A percentile compares a stretch with the other conserved stretches of the same genome.
Conservation (phyloP, 2,797 vertebrate genomes). For the Neoniphon sammara region DNA sequence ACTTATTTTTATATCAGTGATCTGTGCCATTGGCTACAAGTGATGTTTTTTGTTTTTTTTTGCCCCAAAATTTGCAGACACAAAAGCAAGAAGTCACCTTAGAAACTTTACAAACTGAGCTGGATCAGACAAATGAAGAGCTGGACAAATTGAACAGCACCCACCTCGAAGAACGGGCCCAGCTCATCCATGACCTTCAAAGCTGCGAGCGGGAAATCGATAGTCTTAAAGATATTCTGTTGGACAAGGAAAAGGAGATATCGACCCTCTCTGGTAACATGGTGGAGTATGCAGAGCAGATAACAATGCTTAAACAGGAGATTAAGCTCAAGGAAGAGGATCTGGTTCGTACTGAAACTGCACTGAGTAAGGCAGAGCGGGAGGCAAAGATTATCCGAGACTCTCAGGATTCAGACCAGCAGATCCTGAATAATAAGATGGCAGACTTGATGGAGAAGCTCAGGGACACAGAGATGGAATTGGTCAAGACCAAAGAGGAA, state of each 20-base stretch:
- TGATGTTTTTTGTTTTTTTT: constrained; percentile 25
- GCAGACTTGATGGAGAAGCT: constrained; percentile 82
- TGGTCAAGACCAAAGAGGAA: constrained; percentile 75
- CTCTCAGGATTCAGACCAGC: constrained; percentile 85
- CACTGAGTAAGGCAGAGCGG: constrained; percentile 82
- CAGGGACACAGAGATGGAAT: constrained; percentile 75
- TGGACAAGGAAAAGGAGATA: constrained; percentile 89
- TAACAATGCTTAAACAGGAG: constrained; percentile 83
- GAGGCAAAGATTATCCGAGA: constrained; percentile 82
- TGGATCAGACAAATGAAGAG: constrained; percentile 92
- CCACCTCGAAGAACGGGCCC: constrained; percentile 90
- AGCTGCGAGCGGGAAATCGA: constrained; percentile 92
- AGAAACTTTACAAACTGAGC: constrained; percentile 84
- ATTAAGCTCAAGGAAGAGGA: constrained; percentile 86
- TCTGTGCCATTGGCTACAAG: background rate
- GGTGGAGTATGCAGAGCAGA: constrained; percentile 87
- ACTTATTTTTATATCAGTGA: constrained; percentile 6
- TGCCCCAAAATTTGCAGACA: constrained; percentile 75
- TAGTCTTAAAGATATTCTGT: constrained; percentile 84
- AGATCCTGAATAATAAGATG: constrained; percentile 80
- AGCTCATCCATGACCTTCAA: constrained; percentile 91
- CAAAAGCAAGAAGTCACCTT: constrained; percentile 86
- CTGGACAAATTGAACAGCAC: constrained; percentile 89
- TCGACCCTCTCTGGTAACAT: constrained; percentile 79
- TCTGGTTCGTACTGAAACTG: constrained; percentile 80